Evolutionary conservation across 2,113 vertebrate species (phyloP).

Genomic region (Sylvia atricapilla): DNA sequence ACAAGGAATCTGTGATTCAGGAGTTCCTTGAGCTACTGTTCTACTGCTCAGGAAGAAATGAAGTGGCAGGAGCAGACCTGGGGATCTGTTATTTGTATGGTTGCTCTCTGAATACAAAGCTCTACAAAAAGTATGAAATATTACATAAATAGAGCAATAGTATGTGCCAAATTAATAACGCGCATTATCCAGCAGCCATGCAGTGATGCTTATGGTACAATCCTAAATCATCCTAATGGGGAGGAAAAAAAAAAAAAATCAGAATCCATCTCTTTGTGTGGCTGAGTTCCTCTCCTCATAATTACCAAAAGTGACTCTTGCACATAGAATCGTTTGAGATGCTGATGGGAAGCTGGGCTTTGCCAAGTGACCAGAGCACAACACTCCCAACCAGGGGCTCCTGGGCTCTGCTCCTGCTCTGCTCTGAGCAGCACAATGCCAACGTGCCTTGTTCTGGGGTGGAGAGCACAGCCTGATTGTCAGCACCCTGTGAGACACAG

Average conservation of each 20-base stretch:
- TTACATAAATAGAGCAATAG: conserved; percentile 14
- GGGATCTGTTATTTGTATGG: background rate
- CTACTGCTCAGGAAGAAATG: background rate
- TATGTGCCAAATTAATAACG: conserved; percentile 43
- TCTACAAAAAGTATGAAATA: conserved; percentile 10
- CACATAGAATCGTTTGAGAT: background rate
- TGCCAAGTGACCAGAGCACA: background rate
- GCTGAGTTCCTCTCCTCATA: background rate
- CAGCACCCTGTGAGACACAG: background rate
- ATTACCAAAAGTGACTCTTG: conserved; percentile 22
- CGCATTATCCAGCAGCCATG: conserved; percentile 33
- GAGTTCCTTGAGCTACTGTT: background rate
- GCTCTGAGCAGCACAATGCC: background rate
- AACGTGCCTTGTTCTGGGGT: background rate
- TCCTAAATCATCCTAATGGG: conserved; percentile 42
- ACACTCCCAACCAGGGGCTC: background rate
- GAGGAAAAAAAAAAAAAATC: background rate
- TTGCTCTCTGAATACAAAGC: background rate
- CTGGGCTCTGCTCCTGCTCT: background rate
- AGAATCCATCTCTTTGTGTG: conserved; percentile 37
- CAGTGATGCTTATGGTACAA: conserved; percentile 20
- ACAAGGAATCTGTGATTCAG: background rate
- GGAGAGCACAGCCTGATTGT: background rate
- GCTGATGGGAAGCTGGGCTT: background rate
- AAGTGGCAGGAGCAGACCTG: background rate